Percentiles rank a stretch among this genome's conserved stretches.
phyloP scores from a whole-genome alignment of 2,113 vertebrate genomes.

The Nematolebias whitei region DNA sequence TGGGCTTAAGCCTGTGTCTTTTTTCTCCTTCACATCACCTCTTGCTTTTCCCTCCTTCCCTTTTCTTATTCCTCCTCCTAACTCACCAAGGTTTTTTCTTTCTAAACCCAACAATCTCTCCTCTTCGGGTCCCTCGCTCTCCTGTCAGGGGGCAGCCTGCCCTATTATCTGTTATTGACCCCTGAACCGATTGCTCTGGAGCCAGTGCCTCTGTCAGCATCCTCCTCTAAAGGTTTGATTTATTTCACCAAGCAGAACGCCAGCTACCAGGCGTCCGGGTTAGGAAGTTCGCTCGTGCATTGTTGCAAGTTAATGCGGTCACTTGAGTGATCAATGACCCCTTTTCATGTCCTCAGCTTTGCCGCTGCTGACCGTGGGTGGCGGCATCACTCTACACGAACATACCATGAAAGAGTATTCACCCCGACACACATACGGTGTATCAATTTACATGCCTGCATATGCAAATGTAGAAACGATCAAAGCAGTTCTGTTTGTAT shows the following conservation, averaged over 20 bases:
- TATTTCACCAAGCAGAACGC: conserved; percentile 54
- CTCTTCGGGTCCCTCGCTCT: conserved; percentile 18
- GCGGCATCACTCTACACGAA: conserved; percentile 28
- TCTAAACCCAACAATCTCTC: conserved; percentile 9
- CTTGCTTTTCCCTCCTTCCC: conserved; percentile 3
- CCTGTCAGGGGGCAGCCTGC: conserved; percentile 47
- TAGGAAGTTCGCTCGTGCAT: conserved; percentile 68
- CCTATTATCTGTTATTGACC: conserved; percentile 49
- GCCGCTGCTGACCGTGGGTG: conserved; percentile 33
- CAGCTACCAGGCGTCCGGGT: conserved; percentile 36
- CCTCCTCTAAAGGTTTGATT: conserved; percentile 52
- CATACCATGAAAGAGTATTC: background rate
- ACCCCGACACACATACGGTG: background rate
- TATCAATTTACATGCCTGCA: background rate
- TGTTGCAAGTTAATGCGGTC: conserved; percentile 72
- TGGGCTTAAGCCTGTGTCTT: conserved; percentile 25
- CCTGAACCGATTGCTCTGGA: conserved; percentile 55
- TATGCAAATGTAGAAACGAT: background rate
- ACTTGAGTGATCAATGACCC: conserved; percentile 72
- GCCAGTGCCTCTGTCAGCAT: conserved; percentile 46
- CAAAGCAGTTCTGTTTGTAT: background rate
- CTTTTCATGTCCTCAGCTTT: conserved; percentile 36
- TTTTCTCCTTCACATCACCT: conserved; percentile 15
- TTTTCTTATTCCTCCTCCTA: background rate
- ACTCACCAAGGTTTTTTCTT: background rate